Conservation (phyloP, 2,113 vertebrate genomes). For the Indicator indicator region DNA sequence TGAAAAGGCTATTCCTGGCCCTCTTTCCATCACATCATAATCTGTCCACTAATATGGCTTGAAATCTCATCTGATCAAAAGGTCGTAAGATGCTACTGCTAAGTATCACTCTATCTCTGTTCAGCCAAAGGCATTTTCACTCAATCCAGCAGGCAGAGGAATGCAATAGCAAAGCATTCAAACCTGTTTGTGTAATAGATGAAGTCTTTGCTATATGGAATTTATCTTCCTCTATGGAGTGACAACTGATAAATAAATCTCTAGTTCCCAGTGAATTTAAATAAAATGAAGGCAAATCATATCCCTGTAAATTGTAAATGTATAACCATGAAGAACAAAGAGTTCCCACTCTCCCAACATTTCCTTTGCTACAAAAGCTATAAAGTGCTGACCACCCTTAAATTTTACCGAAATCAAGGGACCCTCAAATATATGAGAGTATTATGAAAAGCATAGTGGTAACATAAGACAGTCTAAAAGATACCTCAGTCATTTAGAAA, state of each 20-base stretch:
- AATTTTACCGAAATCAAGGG: not conserved
- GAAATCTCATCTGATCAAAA: conserved; percentile 65
- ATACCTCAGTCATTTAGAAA: not conserved
- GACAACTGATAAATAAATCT: conserved; percentile 58
- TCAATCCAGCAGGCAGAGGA: not conserved
- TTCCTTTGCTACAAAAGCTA: not conserved
- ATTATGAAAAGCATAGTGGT: fast-evolving
- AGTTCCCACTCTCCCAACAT: not conserved
- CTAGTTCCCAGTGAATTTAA: conserved; percentile 15
- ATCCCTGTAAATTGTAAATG: not conserved
- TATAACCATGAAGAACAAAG: not conserved
- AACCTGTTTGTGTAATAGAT: conserved; percentile 33
- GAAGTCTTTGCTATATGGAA: not conserved
- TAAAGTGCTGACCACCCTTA: not conserved
- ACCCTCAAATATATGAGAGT: not conserved
- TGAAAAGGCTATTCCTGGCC: conserved; percentile 48
- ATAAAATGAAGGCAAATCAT: conserved; percentile 30
- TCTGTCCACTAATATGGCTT: conserved; percentile 55
- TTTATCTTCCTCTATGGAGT: conserved; percentile 36
- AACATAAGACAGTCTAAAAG: not conserved
- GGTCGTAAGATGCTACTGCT: conserved; percentile 31
- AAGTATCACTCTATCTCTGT: conserved; percentile 10
- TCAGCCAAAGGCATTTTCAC: not conserved
- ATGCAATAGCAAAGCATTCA: not conserved
- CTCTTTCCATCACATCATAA: conserved; percentile 68